Percentiles rank a stretch among this genome's conserved stretches.
These are phyloP conservation scores for Monochamus saltuarius DNA, from an alignment of 1,140 invertebrate species.

Conservation along the genomic window DNA sequence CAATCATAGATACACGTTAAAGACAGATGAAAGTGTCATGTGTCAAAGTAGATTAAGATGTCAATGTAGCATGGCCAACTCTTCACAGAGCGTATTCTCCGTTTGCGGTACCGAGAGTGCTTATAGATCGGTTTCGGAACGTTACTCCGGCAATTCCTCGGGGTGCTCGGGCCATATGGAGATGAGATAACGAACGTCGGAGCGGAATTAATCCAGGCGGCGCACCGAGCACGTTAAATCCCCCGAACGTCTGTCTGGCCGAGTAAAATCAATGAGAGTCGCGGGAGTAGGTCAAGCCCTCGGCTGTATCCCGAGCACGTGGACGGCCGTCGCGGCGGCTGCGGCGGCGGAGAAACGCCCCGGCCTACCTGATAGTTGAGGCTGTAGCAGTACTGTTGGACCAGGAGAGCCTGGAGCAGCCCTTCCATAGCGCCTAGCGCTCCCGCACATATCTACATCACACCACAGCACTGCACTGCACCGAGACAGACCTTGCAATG, in stretches of 20 bases:
- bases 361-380: slow-evolving; percentile 26
- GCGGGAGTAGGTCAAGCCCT: slow-evolving; percentile 37
- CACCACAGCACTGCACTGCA: slow-evolving; percentile 46
- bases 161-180: not conserved
- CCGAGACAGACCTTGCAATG: slow-evolving; percentile 60
- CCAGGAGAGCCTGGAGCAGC: slow-evolving; percentile 46
- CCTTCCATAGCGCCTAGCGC: slow-evolving; percentile 43
- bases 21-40: too few relatives aligned
- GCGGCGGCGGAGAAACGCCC: not conserved
- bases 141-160: not conserved
- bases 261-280: slow-evolving; percentile 41
- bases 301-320: slow-evolving; percentile 3
- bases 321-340: not conserved
- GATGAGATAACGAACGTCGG: slow-evolving; percentile 9
- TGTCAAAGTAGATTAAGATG: too few relatives aligned
- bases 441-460: slow-evolving; percentile 21
- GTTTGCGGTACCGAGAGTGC: too few relatives aligned
- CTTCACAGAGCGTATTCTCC: too few relatives aligned
- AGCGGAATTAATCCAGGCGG: not conserved
- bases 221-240: slow-evolving; percentile 15
- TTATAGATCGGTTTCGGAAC: too few relatives aligned
- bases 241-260: slow-evolving; percentile 29
- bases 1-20: too few relatives aligned
- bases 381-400: slow-evolving; percentile 33
- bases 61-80: too few relatives aligned